Evolutionary conservation across 2,113 vertebrate species (phyloP), one percentile per base, ranked within the genome.

Genomic region (Xyrauchen texanus): DNA sequence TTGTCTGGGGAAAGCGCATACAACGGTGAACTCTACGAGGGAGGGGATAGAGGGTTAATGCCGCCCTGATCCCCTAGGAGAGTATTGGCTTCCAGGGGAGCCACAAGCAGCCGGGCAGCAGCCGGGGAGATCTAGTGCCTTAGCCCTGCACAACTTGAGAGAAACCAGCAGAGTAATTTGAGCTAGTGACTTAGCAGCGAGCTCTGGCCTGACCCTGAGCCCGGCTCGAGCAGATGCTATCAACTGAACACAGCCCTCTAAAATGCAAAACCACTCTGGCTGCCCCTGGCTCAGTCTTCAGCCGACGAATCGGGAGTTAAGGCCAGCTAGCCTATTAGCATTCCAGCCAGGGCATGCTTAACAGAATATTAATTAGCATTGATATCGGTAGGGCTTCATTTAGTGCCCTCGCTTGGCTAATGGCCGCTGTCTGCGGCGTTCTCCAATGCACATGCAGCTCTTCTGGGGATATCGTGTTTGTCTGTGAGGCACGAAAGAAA

Each of bases 341-440:
- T 95, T 94, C 92, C 90, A 89, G 52, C 90, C 88, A 89, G 89
- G 89, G 85, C 82, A 85, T 85, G 86, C 89, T 92, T 92, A 93
- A 91, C 91, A 93, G 91, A 94, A 94, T 92, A 92, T 94, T 92
- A 94, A 94, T 94, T 93, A 93, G 91, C 88, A 84, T 87, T 88
- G 89, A 93, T 93, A 91, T 89, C 91, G 89, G 90, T 85, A 87
- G 88, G 88, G 88, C 88, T 91, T 93, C 90, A 87, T 91, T 90
- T 86, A 88, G 86, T 88, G 85, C 73, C 78, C 87, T 80, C 90
- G 81, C 21, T 86, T 90, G 90, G 89, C 88, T 89, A 92, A 89
- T 92, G 87, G 88, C 89, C 86, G 90, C 87, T 90, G 91, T 92
- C 90, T 86, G 88, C 82, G 86, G 71, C 82, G 87, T 89, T 88